Conservation (phyloP, 2,113 vertebrate species). For the Picathartes gymnocephalus region DNA sequence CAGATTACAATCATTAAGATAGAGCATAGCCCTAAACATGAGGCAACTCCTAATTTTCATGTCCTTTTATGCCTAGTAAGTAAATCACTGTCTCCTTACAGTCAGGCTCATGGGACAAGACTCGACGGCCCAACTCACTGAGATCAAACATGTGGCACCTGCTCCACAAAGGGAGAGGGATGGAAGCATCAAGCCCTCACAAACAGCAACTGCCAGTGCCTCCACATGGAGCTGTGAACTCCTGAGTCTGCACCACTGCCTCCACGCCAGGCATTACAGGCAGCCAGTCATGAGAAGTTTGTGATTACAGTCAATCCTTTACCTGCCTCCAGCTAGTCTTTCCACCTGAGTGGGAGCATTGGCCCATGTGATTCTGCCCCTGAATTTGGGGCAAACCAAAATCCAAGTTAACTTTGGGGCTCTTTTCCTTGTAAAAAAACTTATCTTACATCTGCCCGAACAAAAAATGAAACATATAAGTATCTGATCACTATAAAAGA, state of each 20-base stretch:
- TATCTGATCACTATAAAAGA: not conserved
- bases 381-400: not conserved
- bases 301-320: not conserved
- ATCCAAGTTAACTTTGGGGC: not conserved
- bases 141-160: not conserved
- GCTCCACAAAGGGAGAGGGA: not conserved
- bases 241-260: rapidly evolving
- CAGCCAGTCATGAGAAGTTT: rapidly evolving
- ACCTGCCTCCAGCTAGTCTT: not conserved
- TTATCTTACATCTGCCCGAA: not conserved
- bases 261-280: not conserved
- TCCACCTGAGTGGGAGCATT: not conserved
- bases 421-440: not conserved
- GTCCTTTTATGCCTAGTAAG: not conserved
- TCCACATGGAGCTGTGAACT: not conserved
- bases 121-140: rapidly evolving
- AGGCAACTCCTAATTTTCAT: not conserved
- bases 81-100: not conserved
- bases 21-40: not conserved
- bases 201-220: not conserved
- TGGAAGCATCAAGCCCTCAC: not conserved
- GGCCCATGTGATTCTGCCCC: not conserved
- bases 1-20: not conserved
- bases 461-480: not conserved
- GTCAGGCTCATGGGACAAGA: not conserved